Evolutionary conservation across 1,140 invertebrate species (phyloP).

Genomic region (Neuroterus valhalla): DNA sequence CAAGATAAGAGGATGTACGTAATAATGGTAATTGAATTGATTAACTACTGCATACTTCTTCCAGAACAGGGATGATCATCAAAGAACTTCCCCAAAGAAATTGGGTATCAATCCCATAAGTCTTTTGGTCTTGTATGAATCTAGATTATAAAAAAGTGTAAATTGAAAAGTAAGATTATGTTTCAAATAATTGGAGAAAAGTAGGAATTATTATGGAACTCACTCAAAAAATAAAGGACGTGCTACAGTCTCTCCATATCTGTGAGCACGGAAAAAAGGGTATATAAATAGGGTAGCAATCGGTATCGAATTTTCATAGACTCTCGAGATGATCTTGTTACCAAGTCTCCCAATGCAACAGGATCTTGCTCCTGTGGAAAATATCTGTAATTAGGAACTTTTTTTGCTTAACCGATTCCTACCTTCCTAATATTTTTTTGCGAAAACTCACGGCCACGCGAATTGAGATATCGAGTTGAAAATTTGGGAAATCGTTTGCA

Average conservation of each 20-base stretch:
- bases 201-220: slow-evolving; percentile 59
- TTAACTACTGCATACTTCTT: slow-evolving; percentile 75
- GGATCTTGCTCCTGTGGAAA: slow-evolving; percentile 84
- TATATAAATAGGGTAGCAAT: slow-evolving; percentile 89
- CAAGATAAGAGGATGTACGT: no score
- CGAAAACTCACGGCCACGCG: no score
- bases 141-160: background rate
- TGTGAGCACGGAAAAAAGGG: slow-evolving; percentile 86
- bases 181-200: background rate
- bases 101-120: slow-evolving; percentile 85
- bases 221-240: slow-evolving; percentile 90
- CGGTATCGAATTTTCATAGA: slow-evolving; percentile 83
- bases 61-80: slow-evolving; percentile 85
- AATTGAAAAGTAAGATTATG: slow-evolving; percentile 8
- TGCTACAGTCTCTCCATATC: slow-evolving; percentile 83
- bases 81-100: slow-evolving; percentile 87
- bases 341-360: slow-evolving; percentile 81
- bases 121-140: slow-evolving; percentile 53
- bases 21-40: no score
- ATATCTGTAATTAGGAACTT: slow-evolving; percentile 60
- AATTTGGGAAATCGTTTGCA: no score
- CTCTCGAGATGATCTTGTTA: slow-evolving; percentile 79
- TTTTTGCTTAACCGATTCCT: no score
- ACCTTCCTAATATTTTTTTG: no score
- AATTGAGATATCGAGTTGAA: no score